Evolutionary conservation across 1,140 invertebrate genomes (phyloP).

Genomic region (Drosophila malerkotliana): DNA sequence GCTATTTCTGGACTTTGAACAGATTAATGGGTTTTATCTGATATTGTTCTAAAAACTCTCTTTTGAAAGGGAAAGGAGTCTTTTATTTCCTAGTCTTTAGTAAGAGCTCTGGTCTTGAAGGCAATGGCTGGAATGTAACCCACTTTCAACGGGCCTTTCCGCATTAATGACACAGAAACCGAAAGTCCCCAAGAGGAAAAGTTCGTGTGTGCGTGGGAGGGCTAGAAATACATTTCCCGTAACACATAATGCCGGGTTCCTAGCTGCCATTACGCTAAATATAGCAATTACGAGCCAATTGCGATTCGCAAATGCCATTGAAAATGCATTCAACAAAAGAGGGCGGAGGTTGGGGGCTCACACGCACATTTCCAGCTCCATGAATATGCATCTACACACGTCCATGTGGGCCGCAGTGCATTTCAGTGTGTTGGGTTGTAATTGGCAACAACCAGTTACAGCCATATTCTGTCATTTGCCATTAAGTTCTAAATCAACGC

Average conservation of each 20-base stretch:
- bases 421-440: constrained; percentile 34
- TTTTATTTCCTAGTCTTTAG: too few relatives aligned
- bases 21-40: background rate
- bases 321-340: constrained; percentile 72
- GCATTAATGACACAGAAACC: constrained; percentile 66
- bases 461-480: constrained; percentile 64
- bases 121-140: constrained; percentile 61
- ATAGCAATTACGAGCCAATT: constrained; percentile 80
- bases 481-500: constrained; percentile 54
- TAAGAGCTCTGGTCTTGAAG: background rate
- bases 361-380: constrained; percentile 44
- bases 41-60: background rate
- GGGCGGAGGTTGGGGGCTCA: constrained; percentile 11
- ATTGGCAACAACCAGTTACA: constrained; percentile 40
- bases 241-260: constrained; percentile 66
- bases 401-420: constrained; percentile 11
- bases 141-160: constrained; percentile 51
- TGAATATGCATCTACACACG: constrained; percentile 6
- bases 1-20: constrained; percentile 2
- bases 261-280: constrained; percentile 74
- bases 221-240: constrained; percentile 31
- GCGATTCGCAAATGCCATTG: constrained; percentile 79
- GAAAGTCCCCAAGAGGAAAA: constrained; percentile 59
- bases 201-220: constrained; percentile 23
- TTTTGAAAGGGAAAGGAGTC: too few relatives aligned